Conservation (phyloP, 1,140 invertebrate species). For the Drosophila arizonae region DNA sequence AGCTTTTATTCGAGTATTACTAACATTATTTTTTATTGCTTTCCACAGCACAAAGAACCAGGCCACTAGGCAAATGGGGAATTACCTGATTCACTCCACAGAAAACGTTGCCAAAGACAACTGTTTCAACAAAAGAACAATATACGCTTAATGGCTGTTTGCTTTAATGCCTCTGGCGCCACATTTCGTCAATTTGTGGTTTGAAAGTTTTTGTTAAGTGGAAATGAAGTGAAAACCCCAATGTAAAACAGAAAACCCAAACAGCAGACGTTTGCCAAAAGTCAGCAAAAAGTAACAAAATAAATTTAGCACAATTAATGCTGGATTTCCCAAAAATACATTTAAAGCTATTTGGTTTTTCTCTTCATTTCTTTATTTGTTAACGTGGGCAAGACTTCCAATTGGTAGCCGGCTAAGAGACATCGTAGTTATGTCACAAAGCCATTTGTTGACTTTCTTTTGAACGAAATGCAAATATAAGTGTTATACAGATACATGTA, state of each 20-base stretch:
- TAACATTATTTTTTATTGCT: too few species aligned
- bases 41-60: constrained; percentile 26
- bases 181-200: constrained; percentile 27
- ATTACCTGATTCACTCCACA: constrained; percentile 37
- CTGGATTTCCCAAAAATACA: constrained; percentile 64
- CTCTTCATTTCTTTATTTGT: constrained; percentile 12
- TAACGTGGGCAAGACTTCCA: constrained; percentile 5
- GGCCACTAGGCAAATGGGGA: constrained; percentile 56
- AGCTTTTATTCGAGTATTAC: too few species aligned
- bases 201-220: constrained; percentile 45
- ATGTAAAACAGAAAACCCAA: constrained; percentile 46
- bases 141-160: constrained; percentile 40
- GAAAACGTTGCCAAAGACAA: constrained; percentile 35
- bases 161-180: constrained; percentile 38
- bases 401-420: constrained; percentile 23
- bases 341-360: constrained; percentile 32
- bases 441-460: constrained; percentile 75
- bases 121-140: constrained; percentile 65
- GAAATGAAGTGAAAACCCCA: constrained; percentile 46
- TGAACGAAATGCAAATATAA: constrained; percentile 66
- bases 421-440: constrained; percentile 64
- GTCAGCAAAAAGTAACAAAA: constrained; percentile 23
- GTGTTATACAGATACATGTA: constrained; percentile 1
- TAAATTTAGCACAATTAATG: constrained; percentile 71
- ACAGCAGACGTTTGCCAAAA: constrained; percentile 39